Evolutionary conservation across 2,797 vertebrate genomes (phyloP).

Genomic region (Antrozous pallidus): DNA sequence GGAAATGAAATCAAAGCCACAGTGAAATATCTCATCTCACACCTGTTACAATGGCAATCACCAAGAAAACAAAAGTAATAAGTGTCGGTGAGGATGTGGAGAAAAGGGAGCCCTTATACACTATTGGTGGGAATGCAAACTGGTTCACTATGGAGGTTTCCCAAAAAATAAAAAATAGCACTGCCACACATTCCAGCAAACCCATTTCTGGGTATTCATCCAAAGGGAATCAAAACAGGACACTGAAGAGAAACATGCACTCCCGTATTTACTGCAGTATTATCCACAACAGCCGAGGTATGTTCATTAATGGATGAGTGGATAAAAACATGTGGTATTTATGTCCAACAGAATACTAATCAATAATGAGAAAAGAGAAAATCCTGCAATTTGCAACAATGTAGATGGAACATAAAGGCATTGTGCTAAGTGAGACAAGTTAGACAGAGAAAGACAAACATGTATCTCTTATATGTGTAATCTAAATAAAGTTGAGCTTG

Average conservation of each 20-base stretch:
- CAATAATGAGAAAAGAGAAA: background rate
- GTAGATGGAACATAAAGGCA: background rate
- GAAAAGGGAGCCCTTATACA: too few species aligned
- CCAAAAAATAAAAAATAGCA: background rate
- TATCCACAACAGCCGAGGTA: background rate
- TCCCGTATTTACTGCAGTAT: background rate
- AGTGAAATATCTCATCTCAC: too few species aligned
- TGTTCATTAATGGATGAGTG: background rate
- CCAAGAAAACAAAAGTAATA: too few species aligned
- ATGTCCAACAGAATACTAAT: background rate
- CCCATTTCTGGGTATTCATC: background rate
- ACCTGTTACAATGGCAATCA: too few species aligned
- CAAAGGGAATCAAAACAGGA: background rate
- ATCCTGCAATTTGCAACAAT: background rate
- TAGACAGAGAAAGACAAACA: too few species aligned
- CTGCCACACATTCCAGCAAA: background rate
- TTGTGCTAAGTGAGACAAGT: background rate
- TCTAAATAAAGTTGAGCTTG: too few species aligned
- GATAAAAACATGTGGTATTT: background rate
- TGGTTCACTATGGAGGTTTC: background rate
- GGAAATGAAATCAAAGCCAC: too few species aligned
- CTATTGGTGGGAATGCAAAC: background rate
- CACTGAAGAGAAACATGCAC: background rate
- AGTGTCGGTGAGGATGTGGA: too few species aligned
- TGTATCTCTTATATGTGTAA: too few species aligned